Base-by-base conservation (phyloP, 2,888 invertebrate species). In the Thymelicus sylvestris region DNA sequence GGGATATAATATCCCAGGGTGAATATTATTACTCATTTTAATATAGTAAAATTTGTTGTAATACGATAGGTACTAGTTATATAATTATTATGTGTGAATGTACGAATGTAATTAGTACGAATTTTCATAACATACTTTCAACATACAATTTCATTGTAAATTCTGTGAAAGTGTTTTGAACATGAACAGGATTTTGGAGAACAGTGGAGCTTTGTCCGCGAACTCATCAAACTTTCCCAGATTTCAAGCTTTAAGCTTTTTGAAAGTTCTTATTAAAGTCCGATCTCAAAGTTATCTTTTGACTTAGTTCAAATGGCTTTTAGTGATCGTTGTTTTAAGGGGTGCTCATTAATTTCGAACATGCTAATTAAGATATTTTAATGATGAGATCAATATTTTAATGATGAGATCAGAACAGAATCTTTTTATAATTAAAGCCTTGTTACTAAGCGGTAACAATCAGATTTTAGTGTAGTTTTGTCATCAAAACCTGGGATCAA, bases 221-320 rank as follows among this genome's bases (percentile, higher is more conserved):
- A 77, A 71, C 73, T 76, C 69, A 73, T 74, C 72, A 72, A 75
- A 76, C 72, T 75, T 73, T 65, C 44, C 44, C 50, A 50, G 41
- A 55, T 38, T 63, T 13, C 7, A 41, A 68, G 52, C 44, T 62
- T 41, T n/a, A n/a, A 63, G 55, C 55, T 44, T 69, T 69, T 63
- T 47, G 47, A 63, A 44, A 12, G 57, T 57, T 63, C 39, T 47
- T 41, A 19, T 50, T 19, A 41, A 61, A 63, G 41, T 62, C 41
- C 44, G 24, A 50, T 68, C 50, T 57, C 55, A 47, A 63, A 63
- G 47, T 41, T 41, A 48, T 69, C 68, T 69, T 68, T 68, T 12
- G 55, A 47, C 47, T 47, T 47, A 24, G 4, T 39, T 61, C 24
- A 39, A 55, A 55, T 63, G 10, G n/a, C 44, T 68, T 47, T 61